Evolutionary conservation across 2,797 vertebrate species (phyloP), one percentile per base, ranked within the genome.

Genomic region (Pterois miles): DNA sequence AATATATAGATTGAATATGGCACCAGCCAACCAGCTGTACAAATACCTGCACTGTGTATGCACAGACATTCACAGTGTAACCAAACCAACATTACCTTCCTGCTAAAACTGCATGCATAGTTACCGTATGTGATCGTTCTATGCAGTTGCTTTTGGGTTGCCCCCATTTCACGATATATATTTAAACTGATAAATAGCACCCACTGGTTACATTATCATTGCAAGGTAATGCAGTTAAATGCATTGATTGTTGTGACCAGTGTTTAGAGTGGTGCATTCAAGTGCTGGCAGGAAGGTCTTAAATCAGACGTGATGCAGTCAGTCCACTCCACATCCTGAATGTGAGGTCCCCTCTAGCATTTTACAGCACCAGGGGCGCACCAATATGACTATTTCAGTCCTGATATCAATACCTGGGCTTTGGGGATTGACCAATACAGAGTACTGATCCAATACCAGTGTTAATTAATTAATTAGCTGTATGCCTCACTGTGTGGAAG

Each of bases 171-270:
- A 36, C 18, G 3, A 25, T 8, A 25, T 9, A 31, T 48, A 3
- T 69, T 59, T 50, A 40, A 58, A n/a, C 1, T 81, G 74, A 78
- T 65, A 56, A 63, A 68, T 48, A 33, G 59, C 64, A 40, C 6
- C 65, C 60, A 50, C 20, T 58, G 38, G 23, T 63, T 70, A 78
- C 53, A 70, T 71, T 54, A 60, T 43, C 46, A 38, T 9, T 22
- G n/a, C 27, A 43, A 23, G 11, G 13, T 69, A 50, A 70, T 52
- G 36, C 29, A 77, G 63, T 48, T 57, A 71, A 8, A 59, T 25
- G 65, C 52, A 83, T 83, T 54, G 77, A 88, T 73, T 78, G 80
- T 73, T 84, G 66, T 52, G 58, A 65, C 38, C 34, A 16, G 62
- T 54, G 53, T 78, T 73, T 43, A 46, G 57, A 64, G 71, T 56